Evolutionary conservation across 2,888 invertebrate species (phyloP), one percentile per base, ranked within the genome.

Genomic region (Drosophila nr. fundita): DNA sequence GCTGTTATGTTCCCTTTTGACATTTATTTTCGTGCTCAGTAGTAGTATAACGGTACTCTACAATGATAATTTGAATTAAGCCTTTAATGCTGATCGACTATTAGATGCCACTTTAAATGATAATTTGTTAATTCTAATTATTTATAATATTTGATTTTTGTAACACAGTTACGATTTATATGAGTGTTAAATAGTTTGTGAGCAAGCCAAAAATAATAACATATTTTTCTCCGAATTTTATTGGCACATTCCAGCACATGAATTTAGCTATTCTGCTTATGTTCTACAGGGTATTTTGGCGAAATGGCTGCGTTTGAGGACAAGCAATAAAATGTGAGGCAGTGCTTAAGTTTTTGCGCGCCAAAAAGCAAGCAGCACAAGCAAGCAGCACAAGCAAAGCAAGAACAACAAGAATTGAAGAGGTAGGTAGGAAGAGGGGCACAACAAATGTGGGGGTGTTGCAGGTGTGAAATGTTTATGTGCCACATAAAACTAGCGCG

Each of bases 401-500:
- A 54, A 65, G 15, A 15, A 50, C 18, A 59, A 59, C 52, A 57
- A 53, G 52, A 36, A 29, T 27, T 1, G 15, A 45, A 15, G 11
- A 38, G 73, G 59, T 65, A 60, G 63, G 34, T 18, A 32, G 59
- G 32, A 24, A 49, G 21, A 2, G 13, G 27, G 18, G n/a, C 7
- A 11, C 10, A 2, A 8, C 27, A 21, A n/a, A 27, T 13, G 7
- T 60, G 32, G 30, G 11, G 21, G 11, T 21, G 27, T 10, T n/a
- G 49, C 50, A 76, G 66, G 78, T 77, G 78, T 48, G 52, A 66
- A 78, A 85, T 89, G 90, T 82, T 85, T 84, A 89, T 85, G 79
- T 73, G 85, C 72, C 71, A 82, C 86, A 85, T 85, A 87, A 85
- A 85, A 85, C 85, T 89, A 85, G 90, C 88, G 68, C 78, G 68